Base-by-base conservation (phyloP, 2,888 invertebrate genomes). In the Strigamia crassipes region DNA sequence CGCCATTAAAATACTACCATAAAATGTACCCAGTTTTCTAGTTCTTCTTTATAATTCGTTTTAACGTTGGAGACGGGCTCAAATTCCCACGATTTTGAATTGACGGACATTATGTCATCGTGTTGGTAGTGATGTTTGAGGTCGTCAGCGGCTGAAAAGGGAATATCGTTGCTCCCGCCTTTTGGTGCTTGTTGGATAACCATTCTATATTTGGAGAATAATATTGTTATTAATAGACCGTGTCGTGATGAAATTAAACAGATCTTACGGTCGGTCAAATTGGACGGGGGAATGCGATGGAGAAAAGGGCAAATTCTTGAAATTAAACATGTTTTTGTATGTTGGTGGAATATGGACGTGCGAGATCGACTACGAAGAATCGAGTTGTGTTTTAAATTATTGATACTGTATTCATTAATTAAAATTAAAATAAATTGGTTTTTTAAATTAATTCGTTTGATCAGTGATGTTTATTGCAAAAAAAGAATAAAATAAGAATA, bases 131-230 rank as follows among this genome's bases (percentile, higher is more conserved):
- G 15, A 51, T 51, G 18, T 51, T 18, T 51, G 18, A 51, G 1
- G 77, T 12, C 34, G 21, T 18, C 23, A 10, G 3, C 23, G 61
- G 27, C 34, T 18, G 77, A 23, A 18, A 18, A 18, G 34, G n/a
- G n/a, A 31, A 34, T 31, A 38, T 79, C 79, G 23, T 15, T 77
- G 77, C 18, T 77, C 8, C 23, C 38, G 1, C 13, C 21, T 79
- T 34, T 79, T 5, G 80, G 80, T 42, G 80, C 51, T 51, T 80
- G 80, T 23, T 80, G 80, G 23, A 80, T 80, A 13, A 80, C 80
- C 80, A 80, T 80, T 23, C 80, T 80, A 27, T 12, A 12, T 15
- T 23, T 10, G 46, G 27, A 27, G 27, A 27, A 27, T 27, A 31
- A 80, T 42, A 6, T 18, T 13, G 8, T 6, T 10, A 21, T 51